Conservation (phyloP, 1,140 invertebrate genomes). For the Meloidogyne chitwoodi region DNA sequence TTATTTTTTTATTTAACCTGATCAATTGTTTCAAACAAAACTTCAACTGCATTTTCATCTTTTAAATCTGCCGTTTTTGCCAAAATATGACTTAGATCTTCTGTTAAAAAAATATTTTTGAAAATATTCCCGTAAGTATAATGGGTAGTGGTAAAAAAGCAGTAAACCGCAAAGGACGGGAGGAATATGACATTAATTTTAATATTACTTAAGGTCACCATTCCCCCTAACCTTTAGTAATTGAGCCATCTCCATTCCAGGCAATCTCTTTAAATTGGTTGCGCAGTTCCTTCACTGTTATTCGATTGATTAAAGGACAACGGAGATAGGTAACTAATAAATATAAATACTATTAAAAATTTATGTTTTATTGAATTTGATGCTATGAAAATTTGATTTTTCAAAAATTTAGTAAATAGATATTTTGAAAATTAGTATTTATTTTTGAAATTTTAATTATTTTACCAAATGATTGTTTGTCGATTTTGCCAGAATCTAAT, state of each 20-base stretch:
- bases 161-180: too few relatives aligned
- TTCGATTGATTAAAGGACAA: conserved; percentile 46
- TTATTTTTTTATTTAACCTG: not conserved
- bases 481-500: conserved; percentile 55
- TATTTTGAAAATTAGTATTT: too few relatives aligned
- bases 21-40: conserved; percentile 41
- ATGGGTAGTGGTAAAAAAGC: too few relatives aligned
- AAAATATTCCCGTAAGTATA: not conserved
- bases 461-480: conserved; percentile 47
- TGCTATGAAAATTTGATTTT: not conserved
- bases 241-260: conserved; percentile 47
- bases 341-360: too few relatives aligned
- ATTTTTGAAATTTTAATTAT: too few relatives aligned
- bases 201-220: too few relatives aligned
- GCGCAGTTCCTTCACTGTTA: conserved; percentile 49
- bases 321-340: conserved; percentile 47
- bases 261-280: conserved; percentile 43
- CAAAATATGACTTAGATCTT: conserved; percentile 48
- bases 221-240: conserved; percentile 41
- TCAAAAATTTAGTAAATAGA: too few relatives aligned
- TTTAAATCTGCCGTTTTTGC: conserved; percentile 41
- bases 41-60: conserved; percentile 34
- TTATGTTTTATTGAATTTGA: too few relatives aligned
- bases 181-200: too few relatives aligned
- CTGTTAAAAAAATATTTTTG: conserved; percentile 36